A percentile compares a stretch with the other conserved stretches of the same genome.
Conservation (phyloP, 1,140 invertebrate genomes). For the Drosophila pseudoananassae region DNA sequence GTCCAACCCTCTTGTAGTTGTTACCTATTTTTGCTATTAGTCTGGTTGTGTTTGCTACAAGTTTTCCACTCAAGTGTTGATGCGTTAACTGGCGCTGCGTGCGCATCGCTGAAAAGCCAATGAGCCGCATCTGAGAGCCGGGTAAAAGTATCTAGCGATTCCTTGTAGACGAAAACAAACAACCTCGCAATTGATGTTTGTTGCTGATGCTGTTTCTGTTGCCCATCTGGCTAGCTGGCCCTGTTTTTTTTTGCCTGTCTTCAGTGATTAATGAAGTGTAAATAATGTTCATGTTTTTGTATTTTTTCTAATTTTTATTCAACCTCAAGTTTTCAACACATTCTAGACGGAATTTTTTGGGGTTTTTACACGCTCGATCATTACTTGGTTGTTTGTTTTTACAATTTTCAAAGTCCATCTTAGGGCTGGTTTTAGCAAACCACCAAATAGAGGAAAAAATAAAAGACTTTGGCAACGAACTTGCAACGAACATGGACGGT, state of each 20-base stretch:
- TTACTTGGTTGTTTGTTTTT: slow-evolving; percentile 9
- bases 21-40: slow-evolving; percentile 24
- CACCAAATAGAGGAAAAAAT: slow-evolving; percentile 26
- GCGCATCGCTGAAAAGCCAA: slow-evolving; percentile 78
- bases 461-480: slow-evolving; percentile 79
- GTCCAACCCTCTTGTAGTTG: slow-evolving; percentile 25
- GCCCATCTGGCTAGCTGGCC: slow-evolving; percentile 9
- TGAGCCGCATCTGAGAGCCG: slow-evolving; percentile 66
- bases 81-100: slow-evolving; percentile 79
- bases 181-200: slow-evolving; percentile 53
- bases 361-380: slow-evolving; percentile 17
- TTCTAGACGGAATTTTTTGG: slow-evolving; percentile 57
- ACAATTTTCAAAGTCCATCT: slow-evolving; percentile 38
- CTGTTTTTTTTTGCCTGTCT: slow-evolving; percentile 66
- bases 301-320: slow-evolving; percentile 37
- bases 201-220: slow-evolving; percentile 5
- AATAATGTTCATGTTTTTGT: slow-evolving; percentile 75
- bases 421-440: slow-evolving; percentile 47
- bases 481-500: slow-evolving; percentile 37
- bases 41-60: slow-evolving; percentile 1
- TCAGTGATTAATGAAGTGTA: slow-evolving; percentile 79
- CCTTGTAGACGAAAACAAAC: slow-evolving; percentile 43
- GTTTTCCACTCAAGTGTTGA: slow-evolving; percentile 73
- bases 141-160: slow-evolving; percentile 71
- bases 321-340: slow-evolving; percentile 70